Base-by-base conservation (phyloP, 2,113 vertebrate species). In the Bubalus kerabau region DNA sequence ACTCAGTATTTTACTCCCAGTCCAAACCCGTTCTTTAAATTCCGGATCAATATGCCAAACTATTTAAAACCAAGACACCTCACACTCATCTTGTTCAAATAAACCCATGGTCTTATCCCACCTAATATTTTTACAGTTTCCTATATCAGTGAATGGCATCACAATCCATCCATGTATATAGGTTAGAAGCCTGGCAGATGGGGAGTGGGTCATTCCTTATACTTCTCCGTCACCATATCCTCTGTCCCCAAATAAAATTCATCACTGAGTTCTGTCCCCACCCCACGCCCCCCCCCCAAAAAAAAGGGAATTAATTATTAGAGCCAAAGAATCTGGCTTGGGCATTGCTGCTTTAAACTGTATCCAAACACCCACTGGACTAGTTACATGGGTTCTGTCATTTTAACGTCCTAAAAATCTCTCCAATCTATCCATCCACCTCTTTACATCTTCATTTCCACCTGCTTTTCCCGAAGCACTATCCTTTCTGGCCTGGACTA, bases 61-160 rank as follows among this genome's bases (percentile, higher is more conserved):
- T 91, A 17, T 85, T 94, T 90, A 78, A 87, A 95, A 96, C 17
- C 14, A 83, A 93, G 87, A n/a, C 14, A 64, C 10, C 24, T 87
- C 46, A 71, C 52, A 74, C 32, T 90, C 76, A 62, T 36, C 90
- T 90, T 92, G 54, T 87, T 95, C 80, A 90, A 76, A 94, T 56
- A 28, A 92, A 91, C 59, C 48, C 13, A 23, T 56, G 52, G 30
- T 92, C 67, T 93, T 50, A 81, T 40, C 36, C 40, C 74, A 87
- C 28, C n/a, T 89, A 62, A 60, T 88, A 76, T 26, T 76, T 81
- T 88, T 24, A 8, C 78, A 78, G n/a, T 90, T 89, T 97, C n/a
- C 83, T 71, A 2, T 89, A 64, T 87, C 52, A 50, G 7, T 64
- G 56, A 97, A 60, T 91, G 94, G 15, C 28, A 81, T 54, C 13